Evolutionary conservation across 30 jellyfish, hydroid and myxozoan genomes (phyloP).

Genomic region (Aurelia coerulea): DNA sequence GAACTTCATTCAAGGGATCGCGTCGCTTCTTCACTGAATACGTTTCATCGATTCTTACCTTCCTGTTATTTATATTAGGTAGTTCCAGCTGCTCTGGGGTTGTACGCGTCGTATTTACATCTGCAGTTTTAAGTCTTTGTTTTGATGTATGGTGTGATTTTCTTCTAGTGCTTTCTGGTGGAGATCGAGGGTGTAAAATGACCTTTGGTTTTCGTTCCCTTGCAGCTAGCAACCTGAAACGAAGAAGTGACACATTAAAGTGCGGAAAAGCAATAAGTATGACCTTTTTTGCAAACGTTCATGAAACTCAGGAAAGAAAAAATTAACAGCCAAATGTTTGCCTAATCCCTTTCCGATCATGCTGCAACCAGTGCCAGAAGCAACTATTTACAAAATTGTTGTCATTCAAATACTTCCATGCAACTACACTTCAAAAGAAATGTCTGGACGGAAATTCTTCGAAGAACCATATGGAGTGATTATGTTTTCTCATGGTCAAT

Average conservation of each 20-base stretch:
- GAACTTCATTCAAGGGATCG: background rate
- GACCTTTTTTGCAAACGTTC: no score
- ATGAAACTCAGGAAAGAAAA: no score
- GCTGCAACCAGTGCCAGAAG: no score
- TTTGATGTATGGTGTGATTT: constrained; percentile 5
- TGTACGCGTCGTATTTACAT: background rate
- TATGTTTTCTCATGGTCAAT: no score
- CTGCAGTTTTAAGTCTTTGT: constrained; percentile 1
- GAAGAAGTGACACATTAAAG: background rate
- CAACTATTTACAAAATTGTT: no score
- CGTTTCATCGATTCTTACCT: background rate
- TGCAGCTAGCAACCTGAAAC: constrained; percentile 33
- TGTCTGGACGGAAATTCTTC: no score
- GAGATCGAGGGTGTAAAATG: constrained; percentile 24
- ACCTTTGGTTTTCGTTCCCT: constrained; percentile 46
- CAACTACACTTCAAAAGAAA: no score
- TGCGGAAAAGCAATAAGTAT: background rate
- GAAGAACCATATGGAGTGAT: no score
- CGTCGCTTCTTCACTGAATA: constrained; percentile 8
- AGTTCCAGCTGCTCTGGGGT: constrained; percentile 5
- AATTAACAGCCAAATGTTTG: no score
- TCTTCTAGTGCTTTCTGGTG: constrained; percentile 7
- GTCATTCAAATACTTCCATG: no score
- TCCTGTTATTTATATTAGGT: constrained; percentile 8
- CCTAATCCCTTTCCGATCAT: no score